These are phyloP conservation scores for Mastomys natalensis DNA, from an alignment of 2,113 vertebrate species.

Conservation along the genomic window DNA sequence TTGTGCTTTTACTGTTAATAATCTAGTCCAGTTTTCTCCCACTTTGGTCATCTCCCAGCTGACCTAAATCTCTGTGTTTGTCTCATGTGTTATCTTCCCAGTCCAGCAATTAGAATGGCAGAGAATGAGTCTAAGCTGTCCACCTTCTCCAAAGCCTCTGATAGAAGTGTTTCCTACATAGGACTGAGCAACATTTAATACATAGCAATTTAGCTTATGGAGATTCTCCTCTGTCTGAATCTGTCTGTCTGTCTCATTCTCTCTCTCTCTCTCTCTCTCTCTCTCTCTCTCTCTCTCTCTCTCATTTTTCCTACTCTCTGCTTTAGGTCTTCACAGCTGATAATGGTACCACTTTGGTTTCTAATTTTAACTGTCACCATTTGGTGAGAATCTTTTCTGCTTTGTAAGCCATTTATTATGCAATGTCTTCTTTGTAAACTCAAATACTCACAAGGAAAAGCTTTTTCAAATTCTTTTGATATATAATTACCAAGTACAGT, in stretches of 20 bases:
- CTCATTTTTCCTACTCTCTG: background rate
- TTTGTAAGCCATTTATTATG: conserved; percentile 13
- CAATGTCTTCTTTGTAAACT: conserved; percentile 46
- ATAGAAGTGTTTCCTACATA: background rate
- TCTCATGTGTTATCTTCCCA: background rate
- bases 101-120: background rate
- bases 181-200: background rate
- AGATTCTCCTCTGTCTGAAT: background rate
- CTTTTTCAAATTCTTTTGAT: conserved; percentile 46
- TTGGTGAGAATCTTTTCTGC: conserved; percentile 32
- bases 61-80: background rate
- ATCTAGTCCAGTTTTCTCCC: background rate
- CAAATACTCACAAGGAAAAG: conserved; percentile 33
- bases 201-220: background rate
- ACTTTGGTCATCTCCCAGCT: background rate
- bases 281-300: background rate
- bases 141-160: background rate
- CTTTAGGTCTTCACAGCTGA: background rate
- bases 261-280: background rate
- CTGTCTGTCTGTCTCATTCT: background rate
- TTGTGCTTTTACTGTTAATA: background rate
- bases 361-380: background rate
- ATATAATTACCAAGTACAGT: conserved; percentile 52
- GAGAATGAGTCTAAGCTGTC: background rate
- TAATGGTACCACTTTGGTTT: background rate